Evolutionary conservation across 2,797 vertebrate species (phyloP).

Genomic region (Acanthopagrus latus): DNA sequence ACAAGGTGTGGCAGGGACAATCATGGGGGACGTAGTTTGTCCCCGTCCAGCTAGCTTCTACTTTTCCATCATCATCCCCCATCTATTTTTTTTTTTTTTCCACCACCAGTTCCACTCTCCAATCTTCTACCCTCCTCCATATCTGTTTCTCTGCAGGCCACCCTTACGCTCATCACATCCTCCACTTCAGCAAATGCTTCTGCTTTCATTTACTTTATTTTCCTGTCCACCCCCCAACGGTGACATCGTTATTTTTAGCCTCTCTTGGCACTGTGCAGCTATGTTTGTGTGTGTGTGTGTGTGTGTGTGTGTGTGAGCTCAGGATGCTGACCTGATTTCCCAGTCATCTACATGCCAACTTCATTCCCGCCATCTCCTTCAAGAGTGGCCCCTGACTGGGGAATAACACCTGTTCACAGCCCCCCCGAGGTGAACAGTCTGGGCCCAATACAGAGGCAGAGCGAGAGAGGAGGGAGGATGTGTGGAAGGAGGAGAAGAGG

Average conservation of each 20-base stretch:
- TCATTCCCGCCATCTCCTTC: conserved; percentile 55
- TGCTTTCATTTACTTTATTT: conserved; percentile 73
- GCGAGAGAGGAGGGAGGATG: neutral
- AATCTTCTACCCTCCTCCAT: conserved; percentile 32
- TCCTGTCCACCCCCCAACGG: conserved; percentile 52
- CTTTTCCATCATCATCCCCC: conserved; percentile 29
- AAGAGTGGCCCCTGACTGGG: conserved; percentile 42
- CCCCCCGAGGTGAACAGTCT: conserved; percentile 26
- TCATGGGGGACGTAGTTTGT: conserved; percentile 43
- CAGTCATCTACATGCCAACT: conserved; percentile 57
- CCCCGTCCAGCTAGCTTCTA: conserved; percentile 28
- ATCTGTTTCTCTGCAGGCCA: conserved; percentile 54
- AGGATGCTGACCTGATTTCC: conserved; percentile 73
- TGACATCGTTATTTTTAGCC: conserved; percentile 74
- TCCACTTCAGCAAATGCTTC: conserved; percentile 62
- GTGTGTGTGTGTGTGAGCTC: conserved; percentile 13
- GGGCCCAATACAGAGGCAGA: conserved; percentile 26
- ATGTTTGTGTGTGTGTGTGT: conserved; percentile 58
- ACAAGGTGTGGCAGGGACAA: conserved; percentile 71
- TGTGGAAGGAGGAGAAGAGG: conserved; percentile 1
- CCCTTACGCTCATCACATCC: conserved; percentile 50
- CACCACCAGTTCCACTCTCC: conserved; percentile 4
- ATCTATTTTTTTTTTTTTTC: conserved; percentile 24
- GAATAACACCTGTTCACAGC: conserved; percentile 67
- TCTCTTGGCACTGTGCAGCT: conserved; percentile 36